Evolutionary conservation across 2,797 vertebrate genomes (phyloP), one percentile per base, ranked within the genome.

Genomic region (Triplophysa bombifrons): DNA sequence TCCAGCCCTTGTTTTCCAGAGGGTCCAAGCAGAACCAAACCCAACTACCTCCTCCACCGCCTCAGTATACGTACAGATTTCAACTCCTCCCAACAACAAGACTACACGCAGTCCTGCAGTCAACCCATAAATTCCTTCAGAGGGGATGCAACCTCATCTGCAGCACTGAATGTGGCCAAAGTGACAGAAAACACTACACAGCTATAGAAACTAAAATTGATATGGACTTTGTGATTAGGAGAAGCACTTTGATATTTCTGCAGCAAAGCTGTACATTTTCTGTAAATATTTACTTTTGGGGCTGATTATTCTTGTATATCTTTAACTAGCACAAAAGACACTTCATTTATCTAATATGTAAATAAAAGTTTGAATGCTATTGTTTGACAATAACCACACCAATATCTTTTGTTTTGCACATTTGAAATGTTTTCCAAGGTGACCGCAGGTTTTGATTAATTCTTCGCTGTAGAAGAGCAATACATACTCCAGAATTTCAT

Each of bases 1-100:
- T 85, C 92, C 91, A 0, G 91, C 93, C 8, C 88, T 93, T 1
- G 92, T 93, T 74, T 88, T 94, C 14, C 93, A 94, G 87, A 88
- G 93, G 84, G 92, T 93, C 44, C 91, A 90, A 0, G 91, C 91
- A 9, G 92, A 92, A 0, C 85, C 82, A 22, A 81, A 66, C 76
- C 67, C 81, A 22, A 88, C 89, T 0, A 89, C 86, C 0, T 89
- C 92, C 11, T 88, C 90, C 1, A 80, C 88, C 0, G 90, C 89
- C 34, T 92, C 92, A 86, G 0, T 89, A 87, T 85, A 83, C 85
- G 81, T 91, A 65, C 92, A 93, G 78, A 87, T 92, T 81, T 90
- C 83, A 6, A 82, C 74, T 53, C 74, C 83, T 48, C 78, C 84
- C 11, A 78, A 65, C 25, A 75, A 80, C 70, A 85, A 82, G 10